Base-by-base conservation (phyloP, 2,797 vertebrate genomes). In the Taeniopygia guttata region DNA sequence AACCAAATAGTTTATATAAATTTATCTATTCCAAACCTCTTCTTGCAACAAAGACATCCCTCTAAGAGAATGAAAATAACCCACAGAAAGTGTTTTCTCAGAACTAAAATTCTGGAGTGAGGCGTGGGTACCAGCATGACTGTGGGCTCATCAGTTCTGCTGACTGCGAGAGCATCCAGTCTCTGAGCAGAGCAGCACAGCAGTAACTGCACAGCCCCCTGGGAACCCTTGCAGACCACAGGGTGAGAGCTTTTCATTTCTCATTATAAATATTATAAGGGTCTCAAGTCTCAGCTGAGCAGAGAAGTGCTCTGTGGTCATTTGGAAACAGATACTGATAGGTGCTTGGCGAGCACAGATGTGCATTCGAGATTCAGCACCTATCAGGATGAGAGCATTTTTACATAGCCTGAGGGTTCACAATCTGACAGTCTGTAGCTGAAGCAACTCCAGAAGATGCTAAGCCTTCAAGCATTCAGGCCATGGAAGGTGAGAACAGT, bases 201-300 rank as follows among this genome's bases (percentile, higher is more conserved):
- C 51, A 88, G 29, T 3, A 87, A 66, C 22, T 79, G 42, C 30
- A 36, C 5, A 82, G 36, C 60, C 63, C 52, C 18, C 34, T 38
- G 72, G 60, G 66, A 94, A 40, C n/a, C n/a, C n/a, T 59, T n/a
- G 62, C 89, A 68, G 79, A 64, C n/a, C 82, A 89, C 19, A 72
- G 40, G 43, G 40, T 2, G 45, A 87, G 79, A 85, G 84, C 51
- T 87, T 81, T 63, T 62, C 9, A 32, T 27, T 85, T 68, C 58
- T 51, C 25, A 40, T 63, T 42, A 81, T 42, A 80, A 89, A 75
- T 66, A 93, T 40, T 74, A 58, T 14, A 83, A 81, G 30, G 29
- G 15, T 85, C 83, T 96, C 49, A 48, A 54, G 46, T 54, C 81
- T 75, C 46, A 85, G 52, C 36, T 60, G 40, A 80, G 76, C 60